Percentiles rank a stretch among this genome's conserved stretches.
Evolutionary conservation across 2,113 vertebrate species (phyloP).

Genomic region (Scomber colias): DNA sequence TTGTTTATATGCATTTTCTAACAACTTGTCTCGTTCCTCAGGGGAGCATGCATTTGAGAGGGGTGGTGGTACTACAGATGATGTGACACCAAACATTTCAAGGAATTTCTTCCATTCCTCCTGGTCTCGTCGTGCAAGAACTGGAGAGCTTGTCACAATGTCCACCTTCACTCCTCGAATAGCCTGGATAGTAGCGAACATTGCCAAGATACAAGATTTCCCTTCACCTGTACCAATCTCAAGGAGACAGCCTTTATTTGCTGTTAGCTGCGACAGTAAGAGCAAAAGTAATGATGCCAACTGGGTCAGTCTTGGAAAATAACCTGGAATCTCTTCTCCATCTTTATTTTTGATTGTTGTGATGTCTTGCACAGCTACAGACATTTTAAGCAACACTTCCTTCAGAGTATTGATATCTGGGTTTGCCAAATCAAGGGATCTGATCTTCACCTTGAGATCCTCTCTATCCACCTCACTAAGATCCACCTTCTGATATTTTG

Average conservation of each 20-base stretch:
- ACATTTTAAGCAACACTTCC: not conserved
- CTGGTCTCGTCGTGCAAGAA: not conserved
- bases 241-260: not conserved
- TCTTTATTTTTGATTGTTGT: not conserved
- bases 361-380: not conserved
- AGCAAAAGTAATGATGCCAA: not conserved
- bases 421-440: not conserved
- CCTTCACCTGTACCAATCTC: not conserved
- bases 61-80: not conserved
- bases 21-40: not conserved
- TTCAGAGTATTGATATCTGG: not conserved
- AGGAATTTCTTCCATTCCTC: not conserved
- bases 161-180: not conserved
- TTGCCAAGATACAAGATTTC: not conserved
- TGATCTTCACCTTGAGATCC: not conserved
- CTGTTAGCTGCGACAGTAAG: too few species aligned
- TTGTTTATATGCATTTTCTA: not conserved
- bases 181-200: not conserved
- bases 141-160: not conserved
- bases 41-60: not conserved
- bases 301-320: not conserved
- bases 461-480: not conserved
- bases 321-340: not conserved
- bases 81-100: not conserved
- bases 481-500: not conserved